These are phyloP conservation scores for Arrhopalites spinosus DNA, from an alignment of 2,888 invertebrate species.

Conservation along the genomic window DNA sequence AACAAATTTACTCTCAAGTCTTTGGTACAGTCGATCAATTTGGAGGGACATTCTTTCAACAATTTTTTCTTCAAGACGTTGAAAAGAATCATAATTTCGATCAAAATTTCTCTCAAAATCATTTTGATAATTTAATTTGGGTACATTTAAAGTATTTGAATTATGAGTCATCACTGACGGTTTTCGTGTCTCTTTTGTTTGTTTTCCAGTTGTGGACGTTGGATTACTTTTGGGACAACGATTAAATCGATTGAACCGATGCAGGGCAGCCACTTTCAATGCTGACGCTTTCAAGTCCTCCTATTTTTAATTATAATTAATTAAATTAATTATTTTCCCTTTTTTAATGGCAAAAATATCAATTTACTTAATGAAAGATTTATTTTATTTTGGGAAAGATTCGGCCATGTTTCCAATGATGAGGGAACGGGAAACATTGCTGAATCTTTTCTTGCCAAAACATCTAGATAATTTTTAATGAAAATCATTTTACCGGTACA, in stretches of 20 bases:
- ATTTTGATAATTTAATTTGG: conserved; percentile 4
- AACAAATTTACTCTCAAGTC: conserved; percentile 49
- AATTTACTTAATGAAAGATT: too few relatives aligned
- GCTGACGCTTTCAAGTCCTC: conserved; percentile 44
- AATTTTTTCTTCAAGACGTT: conserved; percentile 52
- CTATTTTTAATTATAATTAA: too few relatives aligned
- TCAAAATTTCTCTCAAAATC: conserved; percentile 36
- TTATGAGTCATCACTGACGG: too few relatives aligned
- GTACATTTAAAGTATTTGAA: conserved; percentile 1
- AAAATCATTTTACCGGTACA: conserved; percentile 49
- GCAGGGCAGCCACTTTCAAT: conserved; percentile 46
- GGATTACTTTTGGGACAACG: conserved; percentile 39
- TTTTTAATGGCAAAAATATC: too few relatives aligned
- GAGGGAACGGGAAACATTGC: too few relatives aligned
- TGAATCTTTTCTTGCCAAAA: too few relatives aligned
- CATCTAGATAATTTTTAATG: too few relatives aligned
- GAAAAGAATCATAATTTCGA: conserved; percentile 40
- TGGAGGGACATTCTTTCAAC: conserved; percentile 55
- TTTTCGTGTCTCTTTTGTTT: too few relatives aligned
- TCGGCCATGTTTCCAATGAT: too few relatives aligned
- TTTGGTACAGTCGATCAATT: conserved; percentile 51
- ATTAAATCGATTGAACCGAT: conserved; percentile 46
- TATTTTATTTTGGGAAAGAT: too few relatives aligned
- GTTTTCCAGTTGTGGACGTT: too few relatives aligned
- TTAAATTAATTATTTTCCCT: too few relatives aligned